A percentile compares a stretch with the other conserved stretches of the same genome.
Conservation (phyloP, 2,113 vertebrate species). For the Bos taurus region DNA sequence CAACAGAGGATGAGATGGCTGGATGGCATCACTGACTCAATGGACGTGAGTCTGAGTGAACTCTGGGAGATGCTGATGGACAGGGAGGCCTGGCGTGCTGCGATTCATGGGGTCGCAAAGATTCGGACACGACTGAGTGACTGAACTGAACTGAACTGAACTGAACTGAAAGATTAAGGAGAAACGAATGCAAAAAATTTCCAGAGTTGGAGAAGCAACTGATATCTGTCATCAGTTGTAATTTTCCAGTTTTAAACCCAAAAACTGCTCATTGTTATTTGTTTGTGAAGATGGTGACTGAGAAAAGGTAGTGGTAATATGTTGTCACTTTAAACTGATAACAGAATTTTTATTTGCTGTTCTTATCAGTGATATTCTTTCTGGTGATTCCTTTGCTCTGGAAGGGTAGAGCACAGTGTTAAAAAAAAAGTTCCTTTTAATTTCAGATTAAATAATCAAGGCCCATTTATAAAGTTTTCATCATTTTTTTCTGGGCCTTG, state of each 20-base stretch:
- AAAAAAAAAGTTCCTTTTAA: neutral
- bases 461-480: neutral
- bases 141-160: neutral
- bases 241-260: neutral
- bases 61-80: no score
- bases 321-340: neutral
- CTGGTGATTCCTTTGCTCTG: neutral
- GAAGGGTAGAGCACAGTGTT: neutral
- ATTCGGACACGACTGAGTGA: fast-evolving
- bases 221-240: neutral
- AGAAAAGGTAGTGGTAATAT: neutral
- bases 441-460: neutral
- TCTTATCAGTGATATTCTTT: neutral
- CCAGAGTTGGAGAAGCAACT: neutral
- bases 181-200: neutral
- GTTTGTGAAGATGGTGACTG: neutral
- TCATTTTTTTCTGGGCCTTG: neutral
- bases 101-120: no score
- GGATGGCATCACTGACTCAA: no score
- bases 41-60: no score
- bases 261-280: neutral
- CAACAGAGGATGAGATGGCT: no score
- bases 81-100: no score
- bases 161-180: neutral
- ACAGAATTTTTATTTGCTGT: neutral